Evolutionary conservation across 2,888 invertebrate species (phyloP), one percentile per base, ranked within the genome.

Genomic region (Calameuta filiformis): DNA sequence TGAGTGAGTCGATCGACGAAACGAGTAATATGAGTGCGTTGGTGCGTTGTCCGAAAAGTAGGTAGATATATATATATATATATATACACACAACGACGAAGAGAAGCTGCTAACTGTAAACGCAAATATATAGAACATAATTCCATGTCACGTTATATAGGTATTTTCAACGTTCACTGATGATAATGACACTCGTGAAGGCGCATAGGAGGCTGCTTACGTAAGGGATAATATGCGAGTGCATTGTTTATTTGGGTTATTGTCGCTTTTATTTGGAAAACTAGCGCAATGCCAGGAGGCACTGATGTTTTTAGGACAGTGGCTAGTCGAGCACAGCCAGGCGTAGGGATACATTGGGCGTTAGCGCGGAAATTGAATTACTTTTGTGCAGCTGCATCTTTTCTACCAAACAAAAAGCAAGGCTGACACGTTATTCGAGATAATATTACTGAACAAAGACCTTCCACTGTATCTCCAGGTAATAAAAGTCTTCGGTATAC

Each of bases 351-450:
- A 81, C 80, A 76, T 79, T 78, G 76, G 75, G 73, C 30, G 71
- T 77, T 80, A 81, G 80, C 85, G 83, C 87, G 85, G 85, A 86
- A 87, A 87, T 87, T 87, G 77, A 87, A 87, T 87, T 85, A 85
- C 85, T 83, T 85, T 84, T 84, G 86, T 86, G 80, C 81, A 75
- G 80, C 76, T 80, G 82, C 73, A 34, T 31, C 33, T 34, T 56
- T 56, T 56, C 23, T 56, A 56, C 56, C 56, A 23, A 56, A 56
- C 56, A 56, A 56, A 56, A 56, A 56, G 23, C 9, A 56, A 23
- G 15, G 56, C 23, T 56, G 56, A 23, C 23, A 23, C 23, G 56
- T 56, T 23, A 56, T 56, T 56, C 23, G 23, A 56, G 23, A 15
- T 56, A 56, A 23, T 15, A 56, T 56, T 56, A 9, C 23, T 9